Percentiles rank a stretch among this genome's conserved stretches.
These are phyloP conservation scores for Athene cunicularia DNA, from an alignment of 2,113 vertebrate genomes.

Conservation along the genomic window DNA sequence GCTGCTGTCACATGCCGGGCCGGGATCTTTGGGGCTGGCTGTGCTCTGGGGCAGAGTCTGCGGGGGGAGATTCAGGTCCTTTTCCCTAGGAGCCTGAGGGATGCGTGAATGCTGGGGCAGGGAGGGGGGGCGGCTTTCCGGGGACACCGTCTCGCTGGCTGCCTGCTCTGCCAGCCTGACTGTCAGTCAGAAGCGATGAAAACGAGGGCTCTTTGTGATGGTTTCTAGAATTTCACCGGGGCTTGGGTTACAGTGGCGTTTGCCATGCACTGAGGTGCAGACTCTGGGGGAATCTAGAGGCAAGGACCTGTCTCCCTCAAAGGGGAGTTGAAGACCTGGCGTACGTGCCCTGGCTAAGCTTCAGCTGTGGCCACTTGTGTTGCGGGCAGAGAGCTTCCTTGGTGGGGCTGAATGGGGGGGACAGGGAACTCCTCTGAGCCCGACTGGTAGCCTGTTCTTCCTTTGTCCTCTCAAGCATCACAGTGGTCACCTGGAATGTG, in stretches of 20 bases:
- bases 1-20: background rate
- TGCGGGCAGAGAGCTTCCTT: background rate
- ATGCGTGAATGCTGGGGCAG: background rate
- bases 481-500: conserved; percentile 96
- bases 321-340: background rate
- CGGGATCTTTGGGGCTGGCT: background rate
- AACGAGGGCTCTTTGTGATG: background rate
- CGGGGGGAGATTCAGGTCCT: background rate
- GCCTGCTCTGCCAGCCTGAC: background rate
- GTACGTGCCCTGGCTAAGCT: background rate
- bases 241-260: background rate
- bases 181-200: background rate
- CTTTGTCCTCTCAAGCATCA: conserved; percentile 81
- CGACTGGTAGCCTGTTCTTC: background rate
- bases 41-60: too few relatives aligned
- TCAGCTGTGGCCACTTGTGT: background rate
- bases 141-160: background rate
- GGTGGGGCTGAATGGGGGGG: background rate
- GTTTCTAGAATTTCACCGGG: background rate
- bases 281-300: background rate
- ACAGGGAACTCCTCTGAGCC: background rate
- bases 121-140: accelerated
- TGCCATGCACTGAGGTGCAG: accelerated
- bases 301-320: background rate
- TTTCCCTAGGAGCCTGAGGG: background rate